Base-by-base conservation (phyloP, 1,140 invertebrate species). In the Leptonema lineaticorne region DNA sequence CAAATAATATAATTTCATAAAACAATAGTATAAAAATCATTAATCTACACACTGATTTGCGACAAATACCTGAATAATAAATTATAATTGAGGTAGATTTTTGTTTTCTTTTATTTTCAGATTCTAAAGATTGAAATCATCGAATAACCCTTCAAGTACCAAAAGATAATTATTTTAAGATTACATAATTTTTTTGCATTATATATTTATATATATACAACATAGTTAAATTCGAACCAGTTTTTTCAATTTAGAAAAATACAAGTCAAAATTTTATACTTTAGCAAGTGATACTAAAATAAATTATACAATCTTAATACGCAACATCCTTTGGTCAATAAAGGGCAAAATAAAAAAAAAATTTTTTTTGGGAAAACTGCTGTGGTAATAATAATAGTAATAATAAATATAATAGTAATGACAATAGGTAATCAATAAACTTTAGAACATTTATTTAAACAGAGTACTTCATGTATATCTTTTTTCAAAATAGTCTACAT, bases 81-180 rank as follows among this genome's bases (percentile, higher is more conserved):
- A n/a, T n/a, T n/a, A 65, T 27, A 72, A 72, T 69, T 72, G 70
- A 72, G 70, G 70, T 72, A 72, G 70, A 68, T 69, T 69, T 71
- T 71, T 50, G 46, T 69, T 66, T 64, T 63, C 30, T 22, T 45
- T 14, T n/a, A n/a, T n/a, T n/a, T n/a, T n/a, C n/a, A n/a, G n/a
- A n/a, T n/a, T n/a, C n/a, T n/a, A n/a, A n/a, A n/a, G n/a, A n/a
- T n/a, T n/a, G n/a, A n/a, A n/a, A n/a, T n/a, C n/a, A n/a, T n/a
- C n/a, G n/a, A n/a, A n/a, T n/a, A n/a, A n/a, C n/a, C n/a, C n/a
- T n/a, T n/a, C n/a, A n/a, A n/a, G n/a, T n/a, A n/a, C n/a, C n/a
- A n/a, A n/a, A n/a, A n/a, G n/a, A n/a, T n/a, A n/a, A n/a, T n/a
- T n/a, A n/a, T n/a, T n/a, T n/a, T n/a, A n/a, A n/a, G n/a, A n/a